Percentiles rank a stretch among this genome's conserved stretches.
These are phyloP conservation scores for Plebejus argus DNA, from an alignment of 2,888 invertebrate species.

Conservation along the genomic window DNA sequence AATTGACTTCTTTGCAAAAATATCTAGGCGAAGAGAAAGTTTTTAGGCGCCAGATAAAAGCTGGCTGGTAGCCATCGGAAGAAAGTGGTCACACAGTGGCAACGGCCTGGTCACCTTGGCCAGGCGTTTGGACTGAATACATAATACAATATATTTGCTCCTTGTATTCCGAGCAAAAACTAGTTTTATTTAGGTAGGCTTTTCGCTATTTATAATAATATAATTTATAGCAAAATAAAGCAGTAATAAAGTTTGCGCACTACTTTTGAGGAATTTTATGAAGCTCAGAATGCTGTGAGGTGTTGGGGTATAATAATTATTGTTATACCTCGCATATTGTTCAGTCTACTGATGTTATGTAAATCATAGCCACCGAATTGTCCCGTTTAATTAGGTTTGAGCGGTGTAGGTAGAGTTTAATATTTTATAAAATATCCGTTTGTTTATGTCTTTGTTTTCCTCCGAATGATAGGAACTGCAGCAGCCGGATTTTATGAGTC, in stretches of 20 bases:
- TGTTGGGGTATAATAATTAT: no score
- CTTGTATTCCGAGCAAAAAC: slow-evolving; percentile 17
- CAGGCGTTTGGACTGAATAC: slow-evolving; percentile 27
- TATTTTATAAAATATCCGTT: no score
- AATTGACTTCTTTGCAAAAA: background rate
- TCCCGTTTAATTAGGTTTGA: no score
- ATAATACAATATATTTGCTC: slow-evolving; percentile 14
- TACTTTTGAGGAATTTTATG: no score
- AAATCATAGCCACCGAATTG: no score
- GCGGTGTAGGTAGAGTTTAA: no score
- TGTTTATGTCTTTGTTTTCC: no score
- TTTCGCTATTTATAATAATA: background rate
- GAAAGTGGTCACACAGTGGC: slow-evolving; percentile 28
- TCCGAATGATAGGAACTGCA: background rate
- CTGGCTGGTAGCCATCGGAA: slow-evolving; percentile 19
- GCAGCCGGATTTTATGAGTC: background rate
- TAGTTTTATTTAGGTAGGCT: background rate
- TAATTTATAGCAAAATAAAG: background rate
- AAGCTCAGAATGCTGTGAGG: no score
- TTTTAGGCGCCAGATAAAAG: background rate
- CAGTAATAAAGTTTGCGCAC: background rate
- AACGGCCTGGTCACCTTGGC: slow-evolving; percentile 25
- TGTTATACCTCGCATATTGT: no score
- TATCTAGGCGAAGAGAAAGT: slow-evolving; percentile 25
- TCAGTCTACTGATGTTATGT: no score